Evolutionary conservation across 1,140 invertebrate genomes (phyloP).

Genomic region (Bombus terrestris): DNA sequence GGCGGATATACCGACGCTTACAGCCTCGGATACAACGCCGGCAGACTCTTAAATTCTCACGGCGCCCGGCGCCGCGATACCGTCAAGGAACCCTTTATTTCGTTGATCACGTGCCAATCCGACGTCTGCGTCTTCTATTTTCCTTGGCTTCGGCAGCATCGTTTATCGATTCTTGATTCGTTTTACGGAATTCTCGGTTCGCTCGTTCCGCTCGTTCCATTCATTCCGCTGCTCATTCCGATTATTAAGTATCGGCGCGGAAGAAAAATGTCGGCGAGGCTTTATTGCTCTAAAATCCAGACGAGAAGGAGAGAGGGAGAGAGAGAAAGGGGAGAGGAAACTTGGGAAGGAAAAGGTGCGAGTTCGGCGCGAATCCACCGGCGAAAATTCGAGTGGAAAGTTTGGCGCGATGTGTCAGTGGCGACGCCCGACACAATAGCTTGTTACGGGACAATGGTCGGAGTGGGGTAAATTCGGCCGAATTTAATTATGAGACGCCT

Average conservation of each 20-base stretch:
- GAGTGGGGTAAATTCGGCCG: conserved; percentile 80
- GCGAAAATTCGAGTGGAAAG: conserved; percentile 71
- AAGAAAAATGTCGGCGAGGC: not conserved
- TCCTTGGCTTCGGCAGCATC: conserved; percentile 24
- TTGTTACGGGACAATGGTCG: conserved; percentile 82
- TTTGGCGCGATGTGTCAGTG: conserved; percentile 73
- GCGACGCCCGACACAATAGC: conserved; percentile 79
- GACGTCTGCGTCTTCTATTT: conserved; percentile 37
- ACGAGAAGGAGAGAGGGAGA: not conserved
- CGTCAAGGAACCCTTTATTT: conserved; percentile 52
- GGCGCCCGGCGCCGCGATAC: conserved; percentile 6
- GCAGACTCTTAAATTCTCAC: conserved; percentile 56
- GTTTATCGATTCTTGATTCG: conserved; percentile 56
- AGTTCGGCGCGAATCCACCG: not conserved
- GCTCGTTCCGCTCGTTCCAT: conserved; percentile 19
- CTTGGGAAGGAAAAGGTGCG: not conserved
- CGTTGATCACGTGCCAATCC: conserved; percentile 48
- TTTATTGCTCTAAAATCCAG: no score
- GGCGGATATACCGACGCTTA: no score
- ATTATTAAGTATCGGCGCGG: conserved; percentile 39
- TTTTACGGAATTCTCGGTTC: conserved; percentile 41
- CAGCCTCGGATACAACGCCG: not conserved
- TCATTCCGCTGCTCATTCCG: conserved; percentile 3
- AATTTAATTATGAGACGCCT: conserved; percentile 83
- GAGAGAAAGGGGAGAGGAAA: not conserved